Conservation (phyloP, 37 sponge, comb jelly and placozoan genomes). For the Lycopodina hypogea region DNA sequence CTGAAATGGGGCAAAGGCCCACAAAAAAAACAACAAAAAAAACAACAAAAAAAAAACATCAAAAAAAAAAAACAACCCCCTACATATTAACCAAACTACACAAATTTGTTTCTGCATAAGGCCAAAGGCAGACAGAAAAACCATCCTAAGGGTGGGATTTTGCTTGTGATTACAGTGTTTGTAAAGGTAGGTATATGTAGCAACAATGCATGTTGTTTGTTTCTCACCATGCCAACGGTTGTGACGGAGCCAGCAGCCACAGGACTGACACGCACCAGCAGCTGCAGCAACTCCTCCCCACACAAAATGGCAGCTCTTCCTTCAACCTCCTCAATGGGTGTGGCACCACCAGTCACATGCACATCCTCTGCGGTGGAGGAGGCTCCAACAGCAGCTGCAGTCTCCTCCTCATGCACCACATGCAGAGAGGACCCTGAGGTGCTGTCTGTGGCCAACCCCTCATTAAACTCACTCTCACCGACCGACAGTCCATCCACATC, state of each 20-base stretch:
- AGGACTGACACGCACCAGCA: slow-evolving; percentile 35
- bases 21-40: too few relatives aligned
- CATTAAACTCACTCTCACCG: slow-evolving; percentile 1
- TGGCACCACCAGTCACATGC: background rate
- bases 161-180: background rate
- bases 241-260: slow-evolving; percentile 22
- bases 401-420: too few relatives aligned
- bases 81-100: too few relatives aligned
- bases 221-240: slow-evolving; percentile 39
- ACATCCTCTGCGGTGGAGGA: background rate
- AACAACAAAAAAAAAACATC: too few relatives aligned
- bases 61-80: too few relatives aligned
- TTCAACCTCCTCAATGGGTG: slow-evolving; percentile 1
- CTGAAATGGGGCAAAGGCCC: too few relatives aligned
- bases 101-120: too few relatives aligned
- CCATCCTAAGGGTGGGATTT: background rate
- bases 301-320: slow-evolving; percentile 22
- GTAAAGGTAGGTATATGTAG: background rate
- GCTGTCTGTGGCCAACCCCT: background rate
- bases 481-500: background rate
- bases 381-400: too few relatives aligned
- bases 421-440: background rate
- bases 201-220: background rate
- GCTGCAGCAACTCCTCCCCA: slow-evolving; percentile 38
- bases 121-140: slow-evolving; percentile 2